These are phyloP conservation scores for Hedya salicella DNA, from an alignment of 2,888 invertebrate species.

Conservation along the genomic window DNA sequence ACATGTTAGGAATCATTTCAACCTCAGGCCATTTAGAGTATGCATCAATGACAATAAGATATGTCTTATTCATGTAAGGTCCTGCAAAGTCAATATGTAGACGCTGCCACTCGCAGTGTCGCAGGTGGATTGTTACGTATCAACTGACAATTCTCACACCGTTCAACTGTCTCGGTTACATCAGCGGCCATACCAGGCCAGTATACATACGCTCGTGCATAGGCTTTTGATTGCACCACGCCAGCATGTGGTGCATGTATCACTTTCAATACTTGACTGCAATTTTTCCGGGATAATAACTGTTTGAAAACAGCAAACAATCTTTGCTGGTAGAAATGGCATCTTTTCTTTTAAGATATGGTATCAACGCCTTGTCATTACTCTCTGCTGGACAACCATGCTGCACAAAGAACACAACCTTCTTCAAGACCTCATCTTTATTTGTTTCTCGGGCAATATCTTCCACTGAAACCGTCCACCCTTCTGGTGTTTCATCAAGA, in stretches of 20 bases:
- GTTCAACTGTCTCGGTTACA: background rate
- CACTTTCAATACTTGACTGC: background rate
- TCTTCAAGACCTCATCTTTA: background rate
- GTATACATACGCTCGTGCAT: background rate
- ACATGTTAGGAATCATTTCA: background rate
- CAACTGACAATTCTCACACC: slow-evolving; percentile 12
- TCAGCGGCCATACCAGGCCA: slow-evolving; percentile 2
- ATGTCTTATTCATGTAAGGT: background rate
- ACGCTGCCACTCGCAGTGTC: background rate
- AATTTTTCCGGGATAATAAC: background rate
- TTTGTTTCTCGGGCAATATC: background rate
- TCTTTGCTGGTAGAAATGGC: background rate
- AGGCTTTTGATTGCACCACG: too few species aligned
- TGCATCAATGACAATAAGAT: background rate
- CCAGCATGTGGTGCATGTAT: too few species aligned
- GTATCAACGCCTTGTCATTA: background rate
- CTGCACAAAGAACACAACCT: background rate
- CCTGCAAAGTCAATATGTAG: background rate
- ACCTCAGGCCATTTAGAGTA: background rate
- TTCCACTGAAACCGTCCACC: too few species aligned
- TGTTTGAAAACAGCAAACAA: background rate
- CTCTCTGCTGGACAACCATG: background rate
- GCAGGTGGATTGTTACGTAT: slow-evolving; percentile 1
- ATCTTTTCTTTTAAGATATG: background rate
- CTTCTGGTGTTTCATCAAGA: too few species aligned